Evolutionary conservation across 2,888 invertebrate species (phyloP), one percentile per base, ranked within the genome.

Genomic region (Augiades crinisus): DNA sequence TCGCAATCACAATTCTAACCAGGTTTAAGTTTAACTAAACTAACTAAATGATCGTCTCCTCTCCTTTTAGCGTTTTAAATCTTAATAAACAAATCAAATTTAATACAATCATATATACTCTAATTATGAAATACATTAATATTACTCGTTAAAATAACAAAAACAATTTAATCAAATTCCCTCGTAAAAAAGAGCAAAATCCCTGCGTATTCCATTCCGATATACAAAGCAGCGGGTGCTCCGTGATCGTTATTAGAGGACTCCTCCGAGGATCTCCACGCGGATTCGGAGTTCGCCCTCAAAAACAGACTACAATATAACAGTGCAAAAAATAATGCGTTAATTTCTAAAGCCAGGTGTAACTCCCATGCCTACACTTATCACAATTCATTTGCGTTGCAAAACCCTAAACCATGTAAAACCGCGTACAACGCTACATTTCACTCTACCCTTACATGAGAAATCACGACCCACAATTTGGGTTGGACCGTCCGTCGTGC

Each of bases 361-460:
- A 40, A 27, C 10, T 16, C 38, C 16, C 37, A 6, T 12, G 30
- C 30, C 14, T n/a, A 13, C 19, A 12, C 30, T n/a, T 47, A 47
- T 47, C 47, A 47, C 47, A 40, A 33, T 40, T 33, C 1, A 46
- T 46, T 38, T 46, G 38, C 47, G 21, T 31, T 40, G 31, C 38
- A 47, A 47, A 47, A 40, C 22, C 30, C 31, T 22, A 40, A 40
- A 47, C 47, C 40, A 8, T 47, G 47, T 47, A 17, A 6, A 24
- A 22, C 10, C 47, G 33, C 47, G 47, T 47, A 40, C 16, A 22
- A 40, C 47, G 47, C 38, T 40, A 40, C 33, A 22, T 22, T 30
- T 12, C 37, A 27, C 7, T 46, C 8, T 21, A n/a, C 21, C 31
- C 19, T 31, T 33, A 44, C 31, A 44, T 14, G 36, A 37, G 27